Evolutionary conservation across 2,888 invertebrate genomes (phyloP), one percentile per base, ranked within the genome.

Genomic region (Campoplex capitator): DNA sequence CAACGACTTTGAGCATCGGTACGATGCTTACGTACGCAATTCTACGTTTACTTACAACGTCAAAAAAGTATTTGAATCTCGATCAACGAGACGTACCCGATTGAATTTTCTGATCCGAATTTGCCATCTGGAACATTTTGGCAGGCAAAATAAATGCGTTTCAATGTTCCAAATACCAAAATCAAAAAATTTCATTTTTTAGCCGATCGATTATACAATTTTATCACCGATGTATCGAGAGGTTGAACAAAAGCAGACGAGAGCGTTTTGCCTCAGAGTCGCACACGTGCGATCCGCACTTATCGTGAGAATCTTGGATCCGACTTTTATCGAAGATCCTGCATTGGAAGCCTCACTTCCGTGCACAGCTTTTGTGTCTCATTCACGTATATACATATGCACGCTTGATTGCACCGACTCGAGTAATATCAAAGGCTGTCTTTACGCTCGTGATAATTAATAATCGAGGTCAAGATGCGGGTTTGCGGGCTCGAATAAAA

Each of bases 1-100:
- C 85, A 82, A 65, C 67, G 82, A 82, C 82, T 78, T 85, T 82
- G 67, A 56, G 38, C 79, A 45, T 48, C 81, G 54, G 54, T 42
- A 58, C 35, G 45, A 18, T 18, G 58, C 54, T 32, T 16, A 78
- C 18, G 11, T 13, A 45, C 42, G 38, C 1, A 42, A 9, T 42
- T 42, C 3, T 42, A 8, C 54, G n/a, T n/a, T 56, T 13, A 6
- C 38, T 3, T 38, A 38, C 3, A 38, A 32, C 2, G 18, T 32
- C n/a, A 13, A 4, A 13, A 58, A 58, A 58, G 23, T 58, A 58
- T 58, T 28, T n/a, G 13, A 32, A 58, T 28, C 58, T 28, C 28
- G 23, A 58, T 2, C 11, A 3, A 58, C 38, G 23, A 56, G n/a
- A 23, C n/a, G 9, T 48, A 48, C 16, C 48, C 16, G 16, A 48